Conservation (phyloP, 2,888 invertebrate species). For the Hypomecis punctinalis region DNA sequence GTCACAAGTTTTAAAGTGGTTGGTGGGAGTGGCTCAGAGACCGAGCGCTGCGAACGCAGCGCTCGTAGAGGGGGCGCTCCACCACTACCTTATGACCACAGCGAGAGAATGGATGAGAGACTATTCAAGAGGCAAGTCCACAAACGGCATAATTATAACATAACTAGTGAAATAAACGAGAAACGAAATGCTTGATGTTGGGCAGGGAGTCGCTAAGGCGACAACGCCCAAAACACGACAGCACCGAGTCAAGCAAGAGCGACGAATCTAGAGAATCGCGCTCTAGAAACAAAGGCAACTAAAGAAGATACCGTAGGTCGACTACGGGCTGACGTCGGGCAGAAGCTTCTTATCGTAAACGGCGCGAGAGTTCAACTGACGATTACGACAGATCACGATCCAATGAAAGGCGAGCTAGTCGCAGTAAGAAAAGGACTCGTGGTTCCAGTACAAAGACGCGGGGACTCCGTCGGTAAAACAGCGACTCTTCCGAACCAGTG, state of each 20-base stretch:
- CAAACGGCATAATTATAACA: not conserved
- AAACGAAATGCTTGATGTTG: no score
- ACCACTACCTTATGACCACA: not conserved
- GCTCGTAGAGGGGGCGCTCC: not conserved
- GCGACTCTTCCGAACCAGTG: not conserved
- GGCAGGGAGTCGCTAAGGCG: no score
- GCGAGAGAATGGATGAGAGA: slow-evolving; percentile 1
- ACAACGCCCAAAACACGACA: no score
- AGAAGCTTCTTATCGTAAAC: not conserved
- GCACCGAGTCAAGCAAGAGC: not conserved
- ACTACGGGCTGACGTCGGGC: not conserved
- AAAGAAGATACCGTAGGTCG: not conserved
- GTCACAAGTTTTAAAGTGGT: no score
- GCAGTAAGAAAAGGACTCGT: no score
- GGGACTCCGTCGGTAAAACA: no score
- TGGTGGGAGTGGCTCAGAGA: no score
- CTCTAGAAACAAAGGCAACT: not conserved
- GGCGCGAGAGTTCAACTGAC: not conserved
- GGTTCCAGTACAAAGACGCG: no score
- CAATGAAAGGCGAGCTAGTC: no score
- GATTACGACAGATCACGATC: no score
- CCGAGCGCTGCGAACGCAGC: not conserved
- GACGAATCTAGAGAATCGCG: not conserved
- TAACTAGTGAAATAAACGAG: no score
- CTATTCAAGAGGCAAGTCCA: not conserved